These are phyloP conservation scores for Phoeniculus purpureus DNA, from an alignment of 2,797 vertebrate species.

Conservation along the genomic window DNA sequence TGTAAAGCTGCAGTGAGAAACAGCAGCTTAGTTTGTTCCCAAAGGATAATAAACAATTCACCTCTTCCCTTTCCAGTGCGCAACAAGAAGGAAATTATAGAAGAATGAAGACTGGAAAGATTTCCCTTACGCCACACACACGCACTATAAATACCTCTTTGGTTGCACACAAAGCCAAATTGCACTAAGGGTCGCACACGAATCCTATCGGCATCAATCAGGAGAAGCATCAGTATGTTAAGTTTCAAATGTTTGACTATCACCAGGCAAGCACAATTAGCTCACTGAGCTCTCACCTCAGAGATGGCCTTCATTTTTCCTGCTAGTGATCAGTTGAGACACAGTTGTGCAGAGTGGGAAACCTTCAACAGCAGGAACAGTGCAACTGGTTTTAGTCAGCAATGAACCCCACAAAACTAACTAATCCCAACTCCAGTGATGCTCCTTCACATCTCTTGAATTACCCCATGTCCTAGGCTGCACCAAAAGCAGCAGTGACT, in stretches of 20 bases:
- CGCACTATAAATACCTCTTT: conserved; percentile 15
- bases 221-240: neutral
- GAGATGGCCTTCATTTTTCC: neutral
- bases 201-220: neutral
- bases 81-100: conserved; percentile 61
- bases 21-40: conserved; percentile 26
- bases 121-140: conserved; percentile 8
- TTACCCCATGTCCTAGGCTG: neutral
- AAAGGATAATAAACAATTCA: conserved; percentile 67
- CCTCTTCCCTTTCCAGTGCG: conserved; percentile 61
- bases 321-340: neutral
- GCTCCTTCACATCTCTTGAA: neutral
- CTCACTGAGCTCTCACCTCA: neutral
- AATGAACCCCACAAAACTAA: neutral
- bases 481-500: too few species aligned
- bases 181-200: neutral
- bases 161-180: neutral
- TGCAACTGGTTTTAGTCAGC: neutral
- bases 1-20: conserved; percentile 53
- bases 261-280: neutral
- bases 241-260: neutral
- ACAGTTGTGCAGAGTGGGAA: neutral
- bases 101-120: conserved; percentile 66
- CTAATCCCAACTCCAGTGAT: neutral
- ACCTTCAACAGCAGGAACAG: neutral